These are phyloP conservation scores for Vidua macroura DNA, from an alignment of 2,113 vertebrate genomes.

Conservation along the genomic window DNA sequence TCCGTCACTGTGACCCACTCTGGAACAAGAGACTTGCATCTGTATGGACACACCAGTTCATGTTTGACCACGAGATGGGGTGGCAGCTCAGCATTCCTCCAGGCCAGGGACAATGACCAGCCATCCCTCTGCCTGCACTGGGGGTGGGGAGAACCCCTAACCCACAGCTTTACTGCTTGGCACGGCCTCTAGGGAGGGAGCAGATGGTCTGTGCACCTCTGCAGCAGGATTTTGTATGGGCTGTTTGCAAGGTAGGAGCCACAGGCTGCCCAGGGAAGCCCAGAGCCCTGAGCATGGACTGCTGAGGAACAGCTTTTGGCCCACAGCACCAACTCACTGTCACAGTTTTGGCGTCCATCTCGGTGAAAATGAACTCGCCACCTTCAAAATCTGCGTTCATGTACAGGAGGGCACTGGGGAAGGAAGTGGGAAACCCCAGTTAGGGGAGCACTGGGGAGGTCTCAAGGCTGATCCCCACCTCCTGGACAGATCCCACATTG, in stretches of 20 bases:
- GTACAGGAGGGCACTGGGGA: slow-evolving; percentile 88
- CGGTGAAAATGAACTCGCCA: slow-evolving; percentile 96
- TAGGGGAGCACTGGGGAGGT: not conserved
- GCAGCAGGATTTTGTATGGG: not conserved
- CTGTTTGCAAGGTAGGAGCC: not conserved
- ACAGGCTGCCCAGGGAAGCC: not conserved
- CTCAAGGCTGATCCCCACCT: not conserved
- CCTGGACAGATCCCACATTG: not conserved
- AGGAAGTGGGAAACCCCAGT: not conserved
- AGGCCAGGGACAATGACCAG: not conserved
- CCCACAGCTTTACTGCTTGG: not conserved
- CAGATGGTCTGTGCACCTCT: not conserved
- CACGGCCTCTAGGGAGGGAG: not conserved
- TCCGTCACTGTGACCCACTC: not conserved
- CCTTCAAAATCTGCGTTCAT: slow-evolving; percentile 96
- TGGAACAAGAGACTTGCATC: not conserved
- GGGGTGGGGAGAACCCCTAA: not conserved
- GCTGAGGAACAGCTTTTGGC: not conserved
- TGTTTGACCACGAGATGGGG: slow-evolving; percentile 41
- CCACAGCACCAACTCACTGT: slow-evolving; percentile 78
- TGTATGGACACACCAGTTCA: not conserved
- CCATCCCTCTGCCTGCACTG: not conserved
- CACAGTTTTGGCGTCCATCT: slow-evolving; percentile 96
- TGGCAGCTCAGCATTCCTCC: slow-evolving; percentile 23
- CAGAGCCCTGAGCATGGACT: not conserved